Evolutionary conservation across 1,140 invertebrate species (phyloP), one percentile per base, ranked within the genome.

Genomic region (Holcopasites calliopsidis): DNA sequence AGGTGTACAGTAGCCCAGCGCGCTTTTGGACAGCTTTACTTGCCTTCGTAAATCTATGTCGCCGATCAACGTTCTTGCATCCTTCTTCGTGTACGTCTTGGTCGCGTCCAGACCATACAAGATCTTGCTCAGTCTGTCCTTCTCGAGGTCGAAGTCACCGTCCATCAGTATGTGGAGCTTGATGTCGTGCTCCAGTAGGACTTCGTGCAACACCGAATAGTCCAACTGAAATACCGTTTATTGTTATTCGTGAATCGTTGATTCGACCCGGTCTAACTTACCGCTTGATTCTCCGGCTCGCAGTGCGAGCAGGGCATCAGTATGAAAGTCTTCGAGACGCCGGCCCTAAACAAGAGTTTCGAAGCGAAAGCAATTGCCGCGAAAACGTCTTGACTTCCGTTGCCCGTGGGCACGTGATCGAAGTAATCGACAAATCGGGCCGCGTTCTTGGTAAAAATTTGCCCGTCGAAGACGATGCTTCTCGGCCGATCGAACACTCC

Each of bases 161-260:
- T 96, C 94, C 93, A 97, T 96, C 7, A 98, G 87, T 38, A 98
- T 95, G 86, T 98, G 97, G 1, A 98, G 89, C 0, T 93, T 95
- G 66, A 97, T 95, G 8, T 95, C 96, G 84, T 95, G 95, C 88
- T 97, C 96, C 54, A 96, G 91, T 65, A 97, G 88, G 64, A 95
- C 94, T 89, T 97, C 94, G 84, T 95, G 94, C 40, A 98, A 92
- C 28, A 95, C 95, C 0, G 94, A 93, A 85, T 97, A 97, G 84
- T 97, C 95, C 82, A 96, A 90, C 94, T 96, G 92, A 80, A 92
- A 85, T 86, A 13, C 28, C 1, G n/a, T 7, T 40, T 40, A 40
- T 7, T 40, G 8, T 16, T 3, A 18, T 10, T 16, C 18, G 6
- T 11, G 21, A 40, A 40, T 3, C 58, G 21, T n/a, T n/a, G 21